phyloP scores from a whole-genome alignment of 2,113 vertebrate genomes.

The Cynoglossus semilaevis region DNA sequence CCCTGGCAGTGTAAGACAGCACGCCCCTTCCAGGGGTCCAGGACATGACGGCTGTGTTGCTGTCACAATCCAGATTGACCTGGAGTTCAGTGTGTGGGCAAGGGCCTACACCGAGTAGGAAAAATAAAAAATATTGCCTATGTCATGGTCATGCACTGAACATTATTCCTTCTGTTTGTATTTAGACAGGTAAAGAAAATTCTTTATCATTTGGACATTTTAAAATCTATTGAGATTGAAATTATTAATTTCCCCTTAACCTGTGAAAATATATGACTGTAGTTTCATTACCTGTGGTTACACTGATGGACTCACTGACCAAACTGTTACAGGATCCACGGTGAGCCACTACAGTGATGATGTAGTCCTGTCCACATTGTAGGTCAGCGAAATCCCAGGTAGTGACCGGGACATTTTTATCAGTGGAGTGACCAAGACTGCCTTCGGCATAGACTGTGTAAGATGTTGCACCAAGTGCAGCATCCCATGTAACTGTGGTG shows the following conservation, averaged over 20 bases:
- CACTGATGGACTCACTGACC: conserved; percentile 45
- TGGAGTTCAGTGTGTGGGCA: conserved; percentile 62
- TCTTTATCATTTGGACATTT: no score
- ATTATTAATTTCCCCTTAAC: no score
- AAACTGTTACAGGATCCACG: conserved; percentile 58
- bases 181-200: no score
- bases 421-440: conserved; percentile 39
- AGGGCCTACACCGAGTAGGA: conserved; percentile 53
- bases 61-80: conserved; percentile 55
- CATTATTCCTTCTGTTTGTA: no score
- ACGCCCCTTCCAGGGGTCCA: conserved; percentile 69
- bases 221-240: no score
- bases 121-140: neutral
- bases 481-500: conserved; percentile 67
- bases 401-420: conserved; percentile 47
- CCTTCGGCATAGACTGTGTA: conserved; percentile 64
- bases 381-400: conserved; percentile 59
- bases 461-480: conserved; percentile 50
- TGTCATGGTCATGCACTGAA: no score
- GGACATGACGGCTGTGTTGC: conserved; percentile 60
- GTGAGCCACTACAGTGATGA: conserved; percentile 62
- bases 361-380: conserved; percentile 74
- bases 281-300: conserved; percentile 64
- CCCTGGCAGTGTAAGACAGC: conserved; percentile 61
- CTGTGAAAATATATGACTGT: neutral